Base-by-base conservation (phyloP, 2,888 invertebrate genomes). In the Drosophila nr. fundita region DNA sequence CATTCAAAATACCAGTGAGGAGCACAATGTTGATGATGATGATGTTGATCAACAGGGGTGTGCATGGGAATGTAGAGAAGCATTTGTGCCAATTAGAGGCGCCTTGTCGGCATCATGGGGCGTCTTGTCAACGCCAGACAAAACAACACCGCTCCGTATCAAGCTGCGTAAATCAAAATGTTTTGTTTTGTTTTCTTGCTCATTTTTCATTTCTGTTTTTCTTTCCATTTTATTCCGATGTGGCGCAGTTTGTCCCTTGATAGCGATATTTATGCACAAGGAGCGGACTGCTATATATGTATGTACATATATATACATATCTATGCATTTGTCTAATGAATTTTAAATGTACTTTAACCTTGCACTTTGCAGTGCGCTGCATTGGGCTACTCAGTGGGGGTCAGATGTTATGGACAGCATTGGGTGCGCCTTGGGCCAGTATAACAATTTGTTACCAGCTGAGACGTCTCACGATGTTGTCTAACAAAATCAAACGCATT, bases 301-400 rank as follows among this genome's bases (percentile, higher is more conserved):
- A 54, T 15, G 30, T 29, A 58, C 54, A 45, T 70, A 24, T 6
- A 32, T 48, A 38, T 57, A 50, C 24, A 54, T 53, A 48, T 66
- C 66, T 62, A 62, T 82, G 59, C 69, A 66, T 68, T 72, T 72
- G 76, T 67, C 68, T 76, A 89, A 87, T 87, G 85, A 81, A 87
- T 89, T 84, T 83, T 87, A 84, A 89, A 87, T 87, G 75, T 85
- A 77, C 75, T 83, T 57, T 80, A 60, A 34, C 83, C 89, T 80
- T 86, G 83, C 87, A 89, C 66, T 81, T 73, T 67, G 38, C 58
- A 73, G 63, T 65, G 64, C 70, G 65, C 64, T 64, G 58, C 54
- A 73, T 63, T 57, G 1, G 30, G 38, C 32, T 30, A 27, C 60
- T 15, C 13, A 13, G 27, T 50, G 61, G 68, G 67, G 77, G 81